phyloP scores from a whole-genome alignment of 2,113 vertebrate species.

The Nasalis larvatus region DNA sequence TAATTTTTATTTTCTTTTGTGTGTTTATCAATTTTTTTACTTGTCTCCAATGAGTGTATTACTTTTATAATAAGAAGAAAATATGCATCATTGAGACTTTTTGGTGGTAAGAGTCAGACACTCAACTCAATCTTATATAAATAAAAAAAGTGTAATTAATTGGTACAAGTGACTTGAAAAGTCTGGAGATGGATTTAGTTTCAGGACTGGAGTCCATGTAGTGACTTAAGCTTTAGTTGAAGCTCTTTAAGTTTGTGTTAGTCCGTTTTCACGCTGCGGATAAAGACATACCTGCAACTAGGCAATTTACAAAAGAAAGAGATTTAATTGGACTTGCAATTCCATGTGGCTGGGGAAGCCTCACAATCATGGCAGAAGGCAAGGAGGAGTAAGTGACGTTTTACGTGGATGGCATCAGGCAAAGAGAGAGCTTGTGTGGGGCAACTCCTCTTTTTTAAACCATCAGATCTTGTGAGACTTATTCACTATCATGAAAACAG shows the following conservation, averaged over 20 bases:
- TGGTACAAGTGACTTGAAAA: neutral
- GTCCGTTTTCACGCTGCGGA: too few relatives aligned
- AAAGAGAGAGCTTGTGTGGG: too few relatives aligned
- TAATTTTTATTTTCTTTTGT: slow-evolving; percentile 18
- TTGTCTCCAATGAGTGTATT: neutral
- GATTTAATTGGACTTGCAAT: too few relatives aligned
- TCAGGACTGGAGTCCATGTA: neutral
- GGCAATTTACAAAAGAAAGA: too few relatives aligned
- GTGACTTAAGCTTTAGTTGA: neutral
- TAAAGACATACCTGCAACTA: too few relatives aligned
- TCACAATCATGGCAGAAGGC: too few relatives aligned
- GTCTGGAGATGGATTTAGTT: neutral
- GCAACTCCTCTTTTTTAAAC: too few relatives aligned
- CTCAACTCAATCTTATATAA: neutral
- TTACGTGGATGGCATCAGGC: too few relatives aligned
- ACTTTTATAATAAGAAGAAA: neutral
- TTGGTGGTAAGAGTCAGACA: neutral
- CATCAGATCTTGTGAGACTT: too few relatives aligned
- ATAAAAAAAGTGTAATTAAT: neutral
- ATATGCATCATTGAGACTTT: neutral
- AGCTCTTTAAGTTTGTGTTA: neutral
- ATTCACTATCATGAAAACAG: too few relatives aligned
- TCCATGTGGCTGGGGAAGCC: too few relatives aligned
- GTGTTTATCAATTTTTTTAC: neutral
- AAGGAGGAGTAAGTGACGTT: too few relatives aligned